Conservation (phyloP, 92 coral and sea anemone genomes). For the Anthopleura xanthogrammica region DNA sequence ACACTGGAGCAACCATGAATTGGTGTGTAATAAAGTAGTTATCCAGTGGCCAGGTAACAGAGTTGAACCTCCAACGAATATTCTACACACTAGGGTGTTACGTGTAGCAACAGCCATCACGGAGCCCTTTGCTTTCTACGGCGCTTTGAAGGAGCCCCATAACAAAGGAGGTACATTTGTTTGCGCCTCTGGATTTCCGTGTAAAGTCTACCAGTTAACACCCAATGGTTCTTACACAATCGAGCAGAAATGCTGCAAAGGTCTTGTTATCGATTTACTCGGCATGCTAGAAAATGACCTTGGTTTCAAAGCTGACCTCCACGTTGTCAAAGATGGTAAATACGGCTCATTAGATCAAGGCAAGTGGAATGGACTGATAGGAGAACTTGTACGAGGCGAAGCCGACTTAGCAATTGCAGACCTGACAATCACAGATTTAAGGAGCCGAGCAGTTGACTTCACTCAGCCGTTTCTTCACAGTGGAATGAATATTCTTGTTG, state of each 20-base stretch:
- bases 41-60: conserved; percentile 26
- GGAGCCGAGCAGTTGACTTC: conserved; percentile 57
- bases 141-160: conserved; percentile 3
- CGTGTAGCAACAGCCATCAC: conserved; percentile 59
- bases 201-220: conserved; percentile 29
- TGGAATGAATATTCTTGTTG: conserved; percentile 49
- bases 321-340: conserved; percentile 60
- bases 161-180: conserved; percentile 4
- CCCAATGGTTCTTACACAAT: conserved; percentile 12
- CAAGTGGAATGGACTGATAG: conserved; percentile 69
- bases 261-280: conserved; percentile 53
- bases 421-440: conserved; percentile 59
- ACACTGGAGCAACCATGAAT: conserved; percentile 27
- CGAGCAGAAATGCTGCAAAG: conserved; percentile 48
- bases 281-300: conserved; percentile 51
- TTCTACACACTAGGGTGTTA: conserved; percentile 17
- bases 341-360: conserved; percentile 44
- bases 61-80: conserved; percentile 6
- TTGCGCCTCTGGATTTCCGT: conserved; percentile 43
- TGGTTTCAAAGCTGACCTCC: conserved; percentile 54
- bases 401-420: conserved; percentile 66
- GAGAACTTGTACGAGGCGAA: conserved; percentile 59
- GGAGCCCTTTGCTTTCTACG: conserved; percentile 50
- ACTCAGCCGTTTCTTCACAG: conserved; percentile 61
- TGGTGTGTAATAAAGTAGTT: conserved; percentile 15